phyloP scores from a whole-genome alignment of 2,797 vertebrate species.

The Takifugu rubripes region DNA sequence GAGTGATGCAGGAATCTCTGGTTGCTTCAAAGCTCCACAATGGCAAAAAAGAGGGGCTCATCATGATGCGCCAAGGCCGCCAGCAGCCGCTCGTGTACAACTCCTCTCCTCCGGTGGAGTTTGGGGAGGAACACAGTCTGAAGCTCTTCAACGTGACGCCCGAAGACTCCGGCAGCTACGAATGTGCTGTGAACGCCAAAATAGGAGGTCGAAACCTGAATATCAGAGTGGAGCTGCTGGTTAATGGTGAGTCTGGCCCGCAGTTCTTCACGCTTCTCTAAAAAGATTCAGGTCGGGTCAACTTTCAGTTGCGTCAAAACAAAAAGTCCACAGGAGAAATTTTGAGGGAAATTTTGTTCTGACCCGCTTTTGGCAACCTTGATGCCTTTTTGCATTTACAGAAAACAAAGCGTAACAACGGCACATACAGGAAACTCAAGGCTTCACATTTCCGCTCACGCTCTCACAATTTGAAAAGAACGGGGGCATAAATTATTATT shows the following conservation, averaged over 20 bases:
- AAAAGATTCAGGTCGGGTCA: not conserved
- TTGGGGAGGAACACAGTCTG: conserved; percentile 38
- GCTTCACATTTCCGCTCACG: no score
- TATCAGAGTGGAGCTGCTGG: conserved; percentile 5
- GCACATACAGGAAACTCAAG: no score
- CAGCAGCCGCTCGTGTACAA: fast-evolving
- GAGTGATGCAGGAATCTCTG: not conserved
- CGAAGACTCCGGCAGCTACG: conserved; percentile 58
- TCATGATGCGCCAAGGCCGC: not conserved
- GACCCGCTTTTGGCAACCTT: no score
- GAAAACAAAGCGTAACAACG: no score
- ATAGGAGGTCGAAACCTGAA: conserved; percentile 38
- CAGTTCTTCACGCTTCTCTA: not conserved
- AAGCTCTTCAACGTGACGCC: conserved; percentile 37
- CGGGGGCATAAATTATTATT: no score
- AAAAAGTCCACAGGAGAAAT: no score
- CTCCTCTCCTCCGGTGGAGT: fast-evolving
- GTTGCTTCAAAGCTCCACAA: not conserved
- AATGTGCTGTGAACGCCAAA: conserved; percentile 46
- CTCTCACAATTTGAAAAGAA: no score
- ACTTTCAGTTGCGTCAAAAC: not conserved
- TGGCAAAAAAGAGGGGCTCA: conserved; percentile 8
- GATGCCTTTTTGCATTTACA: no score
- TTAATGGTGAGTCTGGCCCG: conserved; percentile 55
- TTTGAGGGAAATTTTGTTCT: no score